Conservation (phyloP, 37 sponge, comb jelly and placozoan species). For the Dysidea cf. avara region DNA sequence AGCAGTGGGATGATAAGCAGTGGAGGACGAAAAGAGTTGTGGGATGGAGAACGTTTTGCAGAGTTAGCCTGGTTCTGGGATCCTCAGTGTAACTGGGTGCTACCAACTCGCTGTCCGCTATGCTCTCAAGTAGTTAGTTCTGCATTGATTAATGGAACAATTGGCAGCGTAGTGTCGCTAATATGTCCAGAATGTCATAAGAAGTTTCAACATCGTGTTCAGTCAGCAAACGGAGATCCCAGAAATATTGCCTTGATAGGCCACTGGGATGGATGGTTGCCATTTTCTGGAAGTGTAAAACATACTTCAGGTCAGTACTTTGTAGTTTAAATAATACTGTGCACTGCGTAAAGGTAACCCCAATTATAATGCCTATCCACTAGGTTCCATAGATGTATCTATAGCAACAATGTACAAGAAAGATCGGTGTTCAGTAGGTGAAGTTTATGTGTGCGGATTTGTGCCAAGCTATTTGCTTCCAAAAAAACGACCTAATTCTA, state of each 20-base stretch:
- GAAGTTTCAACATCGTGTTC: background rate
- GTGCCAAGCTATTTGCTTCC: conserved; percentile 22
- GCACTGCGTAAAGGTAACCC: too few species aligned
- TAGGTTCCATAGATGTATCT: conserved; percentile 15
- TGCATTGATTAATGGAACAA: background rate
- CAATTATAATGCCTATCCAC: background rate
- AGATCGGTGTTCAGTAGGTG: background rate
- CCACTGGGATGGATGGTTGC: conserved; percentile 6
- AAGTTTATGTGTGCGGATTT: conserved; percentile 31
- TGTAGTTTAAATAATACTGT: too few species aligned
- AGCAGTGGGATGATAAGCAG: too few species aligned
- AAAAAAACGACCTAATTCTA: conserved; percentile 2
- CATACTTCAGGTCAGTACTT: conserved; percentile 40
- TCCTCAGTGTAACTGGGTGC: too few species aligned
- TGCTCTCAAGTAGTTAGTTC: too few species aligned
- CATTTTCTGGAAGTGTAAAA: conserved; percentile 5
- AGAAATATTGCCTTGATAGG: conserved; percentile 9
- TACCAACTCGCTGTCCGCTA: too few species aligned
- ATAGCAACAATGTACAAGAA: conserved; percentile 13
- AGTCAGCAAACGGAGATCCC: conserved; percentile 5
- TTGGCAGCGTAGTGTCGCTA: background rate
- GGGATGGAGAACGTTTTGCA: conserved; percentile 16
- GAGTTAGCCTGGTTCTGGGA: conserved; percentile 11
- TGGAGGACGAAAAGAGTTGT: background rate
- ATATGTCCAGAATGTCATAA: background rate